Conservation (phyloP, 2,113 vertebrate genomes). For the Phocoena phocoena region DNA sequence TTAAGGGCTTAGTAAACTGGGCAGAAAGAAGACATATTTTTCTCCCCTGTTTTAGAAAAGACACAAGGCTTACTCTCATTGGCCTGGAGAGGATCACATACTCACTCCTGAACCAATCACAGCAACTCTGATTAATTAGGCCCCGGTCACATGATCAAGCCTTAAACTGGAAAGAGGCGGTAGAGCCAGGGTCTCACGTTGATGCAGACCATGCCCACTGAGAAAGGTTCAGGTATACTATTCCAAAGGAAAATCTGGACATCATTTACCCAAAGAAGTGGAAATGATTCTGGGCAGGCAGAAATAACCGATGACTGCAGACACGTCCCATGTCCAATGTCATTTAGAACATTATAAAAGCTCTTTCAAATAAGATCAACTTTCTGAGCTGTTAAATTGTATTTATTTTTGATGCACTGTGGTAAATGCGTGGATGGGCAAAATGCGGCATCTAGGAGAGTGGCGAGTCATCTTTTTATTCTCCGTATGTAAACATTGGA, state of each 20-base stretch:
- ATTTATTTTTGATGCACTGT: conserved; percentile 17
- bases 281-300: neutral
- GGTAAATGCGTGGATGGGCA: neutral
- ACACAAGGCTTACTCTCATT: neutral
- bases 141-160: neutral
- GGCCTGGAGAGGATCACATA: neutral
- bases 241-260: neutral
- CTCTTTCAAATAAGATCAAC: neutral
- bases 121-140: neutral
- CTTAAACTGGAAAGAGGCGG: neutral
- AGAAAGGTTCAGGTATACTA: neutral
- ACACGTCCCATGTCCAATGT: neutral
- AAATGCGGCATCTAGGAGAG: neutral
- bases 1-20: neutral
- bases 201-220: neutral
- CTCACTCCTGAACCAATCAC: neutral
- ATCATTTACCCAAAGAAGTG: neutral
- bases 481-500: neutral
- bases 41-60: conserved; percentile 5
- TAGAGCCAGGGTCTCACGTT: neutral
- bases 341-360: neutral
- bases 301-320: neutral
- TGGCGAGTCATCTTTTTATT: neutral
- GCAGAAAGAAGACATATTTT: neutral
- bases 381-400: neutral